Percentiles rank a stretch among this genome's conserved stretches.
Evolutionary conservation across 2,797 vertebrate genomes (phyloP).

Genomic region (Pygocentrus nattereri): DNA sequence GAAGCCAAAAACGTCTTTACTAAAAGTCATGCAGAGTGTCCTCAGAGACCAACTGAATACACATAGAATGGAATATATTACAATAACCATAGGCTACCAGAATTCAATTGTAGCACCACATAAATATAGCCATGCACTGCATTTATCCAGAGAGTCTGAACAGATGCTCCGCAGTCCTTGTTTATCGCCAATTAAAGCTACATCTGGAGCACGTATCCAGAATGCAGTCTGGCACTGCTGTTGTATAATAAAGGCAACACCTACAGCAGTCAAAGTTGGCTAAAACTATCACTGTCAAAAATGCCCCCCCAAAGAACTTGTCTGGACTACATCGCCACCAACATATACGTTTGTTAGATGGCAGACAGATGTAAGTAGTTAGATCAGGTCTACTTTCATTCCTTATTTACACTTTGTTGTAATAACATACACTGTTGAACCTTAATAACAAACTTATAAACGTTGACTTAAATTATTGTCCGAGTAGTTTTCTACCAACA

Average conservation of each 20-base stretch:
- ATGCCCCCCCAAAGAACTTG: not conserved
- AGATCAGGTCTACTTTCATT: no score
- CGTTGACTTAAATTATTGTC: not conserved
- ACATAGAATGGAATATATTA: not conserved
- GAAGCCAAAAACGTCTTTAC: not conserved
- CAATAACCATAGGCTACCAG: not conserved
- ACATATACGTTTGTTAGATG: no score
- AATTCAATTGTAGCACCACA: not conserved
- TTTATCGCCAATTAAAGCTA: conserved; percentile 25
- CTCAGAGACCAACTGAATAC: not conserved
- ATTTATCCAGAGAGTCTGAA: conserved; percentile 1
- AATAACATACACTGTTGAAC: no score
- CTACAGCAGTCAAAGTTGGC: not conserved
- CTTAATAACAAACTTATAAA: not conserved
- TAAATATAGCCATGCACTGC: not conserved
- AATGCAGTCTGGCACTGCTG: not conserved
- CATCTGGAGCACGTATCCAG: not conserved
- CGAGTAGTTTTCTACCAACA: not conserved
- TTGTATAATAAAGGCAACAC: not conserved
- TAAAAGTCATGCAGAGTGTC: not conserved
- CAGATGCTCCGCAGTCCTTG: conserved; percentile 8
- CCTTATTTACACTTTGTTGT: no score
- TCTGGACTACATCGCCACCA: not conserved
- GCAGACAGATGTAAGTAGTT: no score
- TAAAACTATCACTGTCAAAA: not conserved